Percentiles rank a stretch among this genome's conserved stretches.
Conservation (phyloP, 2,113 vertebrate species). For the Tympanuchus pallidicinctus region DNA sequence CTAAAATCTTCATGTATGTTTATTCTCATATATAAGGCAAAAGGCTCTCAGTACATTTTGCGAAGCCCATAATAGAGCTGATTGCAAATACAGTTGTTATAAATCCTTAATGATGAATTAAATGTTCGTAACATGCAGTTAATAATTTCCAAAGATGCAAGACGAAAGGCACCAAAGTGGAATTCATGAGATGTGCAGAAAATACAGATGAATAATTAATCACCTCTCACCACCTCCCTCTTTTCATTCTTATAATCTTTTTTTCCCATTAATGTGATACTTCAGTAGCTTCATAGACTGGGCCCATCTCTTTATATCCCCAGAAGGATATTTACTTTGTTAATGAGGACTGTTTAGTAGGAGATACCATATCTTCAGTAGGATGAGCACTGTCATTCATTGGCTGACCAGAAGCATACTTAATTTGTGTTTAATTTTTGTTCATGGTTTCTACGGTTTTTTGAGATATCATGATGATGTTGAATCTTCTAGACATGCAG, state of each 20-base stretch:
- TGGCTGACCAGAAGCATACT: neutral
- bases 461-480: neutral
- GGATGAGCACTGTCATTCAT: neutral
- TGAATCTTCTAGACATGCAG: neutral
- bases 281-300: neutral
- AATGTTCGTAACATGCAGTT: neutral
- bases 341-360: neutral
- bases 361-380: neutral
- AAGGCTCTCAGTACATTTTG: neutral
- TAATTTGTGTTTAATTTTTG: neutral
- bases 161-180: neutral
- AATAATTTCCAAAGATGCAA: neutral
- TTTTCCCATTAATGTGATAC: neutral
- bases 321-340: neutral
- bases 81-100: neutral
- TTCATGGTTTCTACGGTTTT: neutral
- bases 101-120: neutral
- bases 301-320: neutral
- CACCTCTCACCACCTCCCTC: neutral
- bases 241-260: neutral
- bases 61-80: neutral
- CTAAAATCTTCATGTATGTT: constrained; percentile 18
- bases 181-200: neutral
- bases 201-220: neutral
- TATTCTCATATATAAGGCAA: neutral